Percentiles rank a stretch among this genome's conserved stretches.
These are phyloP conservation scores for Sylvia atricapilla DNA, from an alignment of 2,113 vertebrate genomes.

Conservation along the genomic window DNA sequence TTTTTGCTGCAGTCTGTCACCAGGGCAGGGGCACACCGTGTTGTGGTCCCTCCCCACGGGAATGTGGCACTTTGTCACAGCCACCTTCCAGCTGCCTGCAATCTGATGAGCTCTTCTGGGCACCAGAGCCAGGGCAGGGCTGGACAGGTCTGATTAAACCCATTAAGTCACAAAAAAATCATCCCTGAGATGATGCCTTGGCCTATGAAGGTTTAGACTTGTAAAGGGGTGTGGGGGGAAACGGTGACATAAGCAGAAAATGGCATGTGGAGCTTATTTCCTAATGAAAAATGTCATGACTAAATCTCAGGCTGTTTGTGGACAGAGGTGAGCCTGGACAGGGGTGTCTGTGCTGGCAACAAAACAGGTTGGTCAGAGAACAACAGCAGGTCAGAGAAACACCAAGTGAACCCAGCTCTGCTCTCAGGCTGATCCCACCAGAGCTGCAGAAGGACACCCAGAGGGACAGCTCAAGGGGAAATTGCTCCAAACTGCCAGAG, in stretches of 20 bases:
- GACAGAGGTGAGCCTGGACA: neutral
- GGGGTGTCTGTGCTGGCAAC: neutral
- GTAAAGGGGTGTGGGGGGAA: neutral
- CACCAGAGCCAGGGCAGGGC: neutral
- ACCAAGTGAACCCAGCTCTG: rapidly evolving
- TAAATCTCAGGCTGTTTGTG: neutral
- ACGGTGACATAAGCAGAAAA: neutral
- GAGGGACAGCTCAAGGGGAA: neutral
- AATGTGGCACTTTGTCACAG: neutral
- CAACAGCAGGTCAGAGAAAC: neutral
- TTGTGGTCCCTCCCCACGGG: neutral
- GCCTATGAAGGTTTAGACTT: neutral
- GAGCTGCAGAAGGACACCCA: neutral
- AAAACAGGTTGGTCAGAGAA: too few relatives aligned
- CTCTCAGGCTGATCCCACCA: neutral
- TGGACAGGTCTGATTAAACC: neutral
- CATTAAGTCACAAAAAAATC: neutral
- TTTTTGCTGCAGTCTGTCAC: neutral
- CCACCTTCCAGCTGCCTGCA: neutral
- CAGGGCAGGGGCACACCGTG: neutral
- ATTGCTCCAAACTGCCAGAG: neutral
- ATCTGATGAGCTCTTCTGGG: neutral
- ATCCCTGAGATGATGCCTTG: neutral
- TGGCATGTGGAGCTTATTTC: neutral
- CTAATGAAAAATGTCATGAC: neutral